These are phyloP conservation scores for Lutraria rhynchaena DNA, from an alignment of 1,140 invertebrate species.

Conservation along the genomic window DNA sequence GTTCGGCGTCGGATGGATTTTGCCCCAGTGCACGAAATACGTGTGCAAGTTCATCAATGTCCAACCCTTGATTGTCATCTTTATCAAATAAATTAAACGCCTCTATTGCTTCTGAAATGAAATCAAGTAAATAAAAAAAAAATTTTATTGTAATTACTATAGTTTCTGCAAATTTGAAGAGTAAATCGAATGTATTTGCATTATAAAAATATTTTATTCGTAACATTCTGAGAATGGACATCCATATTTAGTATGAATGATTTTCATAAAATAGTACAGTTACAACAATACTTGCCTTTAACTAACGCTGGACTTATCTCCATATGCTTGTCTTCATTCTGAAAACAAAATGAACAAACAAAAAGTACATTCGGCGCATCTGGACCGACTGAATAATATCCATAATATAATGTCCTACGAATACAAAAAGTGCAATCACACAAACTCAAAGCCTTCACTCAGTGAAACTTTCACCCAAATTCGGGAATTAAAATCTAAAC, in stretches of 20 bases:
- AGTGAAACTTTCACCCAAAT: too few species aligned
- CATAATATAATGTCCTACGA: background rate
- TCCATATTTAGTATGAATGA: background rate
- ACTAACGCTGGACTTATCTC: conserved; percentile 46
- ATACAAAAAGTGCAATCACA: background rate
- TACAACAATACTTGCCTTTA: conserved; percentile 16
- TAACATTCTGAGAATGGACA: background rate
- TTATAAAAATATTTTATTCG: background rate
- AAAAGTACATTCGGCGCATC: background rate
- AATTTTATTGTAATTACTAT: background rate
- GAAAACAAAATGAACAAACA: conserved; percentile 11
- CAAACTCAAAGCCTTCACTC: too few species aligned
- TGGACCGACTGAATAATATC: background rate
- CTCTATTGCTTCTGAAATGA: conserved; percentile 84
- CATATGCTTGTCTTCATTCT: conserved; percentile 24
- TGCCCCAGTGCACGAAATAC: conserved; percentile 97
- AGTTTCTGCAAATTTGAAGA: too few species aligned
- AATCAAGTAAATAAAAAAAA: background rate
- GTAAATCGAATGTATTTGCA: background rate
- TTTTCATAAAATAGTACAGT: background rate
- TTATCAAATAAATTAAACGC: conserved; percentile 98
- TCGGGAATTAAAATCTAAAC: too few species aligned
- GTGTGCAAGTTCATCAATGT: conserved; percentile 97
- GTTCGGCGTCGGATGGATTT: conserved; percentile 99
- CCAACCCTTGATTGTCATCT: conserved; percentile 97